Conservation (phyloP, 2,888 invertebrate species). For the Itoplectis maculator region DNA sequence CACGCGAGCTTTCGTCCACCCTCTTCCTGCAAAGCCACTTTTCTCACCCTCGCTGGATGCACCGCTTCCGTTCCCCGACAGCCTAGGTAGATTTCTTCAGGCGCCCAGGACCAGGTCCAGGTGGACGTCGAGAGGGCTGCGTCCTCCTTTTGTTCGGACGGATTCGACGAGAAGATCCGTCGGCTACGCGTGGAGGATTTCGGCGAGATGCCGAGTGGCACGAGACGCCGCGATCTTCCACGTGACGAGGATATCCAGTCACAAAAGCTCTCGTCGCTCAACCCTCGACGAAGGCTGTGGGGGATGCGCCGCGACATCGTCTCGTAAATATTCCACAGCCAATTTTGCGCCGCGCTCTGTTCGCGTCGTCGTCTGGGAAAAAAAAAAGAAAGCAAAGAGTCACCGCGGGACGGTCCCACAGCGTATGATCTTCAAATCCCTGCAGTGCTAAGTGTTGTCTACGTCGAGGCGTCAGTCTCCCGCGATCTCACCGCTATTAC, state of each 20-base stretch:
- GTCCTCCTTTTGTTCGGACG: slow-evolving; percentile 74
- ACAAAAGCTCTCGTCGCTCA: slow-evolving; percentile 70
- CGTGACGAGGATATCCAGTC: slow-evolving; percentile 57
- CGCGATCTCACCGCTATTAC: neutral
- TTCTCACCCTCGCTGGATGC: slow-evolving; percentile 67
- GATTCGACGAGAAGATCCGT: slow-evolving; percentile 61
- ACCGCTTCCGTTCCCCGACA: slow-evolving; percentile 11
- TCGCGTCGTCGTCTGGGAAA: slow-evolving; percentile 10
- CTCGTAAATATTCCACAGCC: slow-evolving; percentile 79
- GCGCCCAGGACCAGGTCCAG: slow-evolving; percentile 42
- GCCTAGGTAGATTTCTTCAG: slow-evolving; percentile 41
- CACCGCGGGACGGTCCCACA: neutral
- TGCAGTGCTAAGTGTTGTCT: neutral
- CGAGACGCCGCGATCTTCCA: slow-evolving; percentile 64
- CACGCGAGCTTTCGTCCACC: slow-evolving; percentile 51
- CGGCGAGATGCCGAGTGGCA: slow-evolving; percentile 67
- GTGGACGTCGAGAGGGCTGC: slow-evolving; percentile 60
- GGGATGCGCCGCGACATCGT: slow-evolving; percentile 57
- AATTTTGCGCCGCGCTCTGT: slow-evolving; percentile 71
- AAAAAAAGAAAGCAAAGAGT: slow-evolving; percentile 27
- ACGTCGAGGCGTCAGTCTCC: neutral
- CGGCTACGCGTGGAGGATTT: slow-evolving; percentile 71
- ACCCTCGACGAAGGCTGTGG: slow-evolving; percentile 58
- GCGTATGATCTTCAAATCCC: slow-evolving; percentile 8
- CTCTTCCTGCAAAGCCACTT: slow-evolving; percentile 72